A percentile compares a stretch with the other conserved stretches of the same genome.
These are phyloP conservation scores for Motacilla tschutschensis DNA, from an alignment of 2,113 vertebrate species.

Conservation along the genomic window DNA sequence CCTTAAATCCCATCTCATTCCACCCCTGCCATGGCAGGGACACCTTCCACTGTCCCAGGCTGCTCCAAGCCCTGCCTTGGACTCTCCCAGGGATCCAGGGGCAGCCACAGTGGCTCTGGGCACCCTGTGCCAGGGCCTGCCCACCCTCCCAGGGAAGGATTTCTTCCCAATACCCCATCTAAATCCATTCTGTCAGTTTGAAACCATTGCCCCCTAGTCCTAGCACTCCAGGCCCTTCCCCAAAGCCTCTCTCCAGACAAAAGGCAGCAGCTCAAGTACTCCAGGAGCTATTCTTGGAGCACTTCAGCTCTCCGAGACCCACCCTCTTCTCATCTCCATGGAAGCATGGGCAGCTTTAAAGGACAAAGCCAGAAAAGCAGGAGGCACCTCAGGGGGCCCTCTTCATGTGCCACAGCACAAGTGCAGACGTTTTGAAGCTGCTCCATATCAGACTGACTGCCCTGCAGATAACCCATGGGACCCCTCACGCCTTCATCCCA, in stretches of 20 bases:
- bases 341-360: background rate
- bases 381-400: background rate
- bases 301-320: background rate
- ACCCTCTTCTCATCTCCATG: background rate
- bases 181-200: background rate
- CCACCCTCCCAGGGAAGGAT: background rate
- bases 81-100: background rate
- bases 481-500: background rate
- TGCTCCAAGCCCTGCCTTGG: background rate
- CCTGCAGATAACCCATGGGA: background rate
- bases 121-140: background rate
- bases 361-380: background rate
- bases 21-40: background rate
- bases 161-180: background rate
- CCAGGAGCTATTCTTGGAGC: background rate
- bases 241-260: background rate
- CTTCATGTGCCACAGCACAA: background rate
- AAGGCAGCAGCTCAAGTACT: background rate
- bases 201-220: background rate
- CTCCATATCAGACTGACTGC: background rate
- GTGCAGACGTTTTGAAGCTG: background rate
- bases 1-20: background rate
- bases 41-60: background rate
- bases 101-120: background rate
- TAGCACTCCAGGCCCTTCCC: background rate